phyloP scores from a whole-genome alignment of 2,888 invertebrate genomes.

The Sarcophaga rosellei region DNA sequence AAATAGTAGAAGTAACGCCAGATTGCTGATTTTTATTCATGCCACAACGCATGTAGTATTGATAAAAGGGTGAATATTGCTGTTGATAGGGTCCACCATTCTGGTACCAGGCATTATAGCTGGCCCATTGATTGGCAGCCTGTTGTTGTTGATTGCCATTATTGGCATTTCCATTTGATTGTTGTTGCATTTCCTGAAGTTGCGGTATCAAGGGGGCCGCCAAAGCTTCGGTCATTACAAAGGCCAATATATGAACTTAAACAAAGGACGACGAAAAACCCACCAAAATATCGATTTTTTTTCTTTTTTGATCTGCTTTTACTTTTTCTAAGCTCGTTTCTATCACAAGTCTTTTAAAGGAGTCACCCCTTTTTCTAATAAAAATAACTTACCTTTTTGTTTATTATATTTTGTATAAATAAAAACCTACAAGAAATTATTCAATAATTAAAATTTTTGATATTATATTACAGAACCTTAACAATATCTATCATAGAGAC shows the following conservation, averaged over 20 bases:
- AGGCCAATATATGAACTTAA: background rate
- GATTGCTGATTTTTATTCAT: constrained; percentile 69
- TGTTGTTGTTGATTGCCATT: constrained; percentile 65
- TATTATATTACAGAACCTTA: constrained; percentile 9
- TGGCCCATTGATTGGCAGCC: constrained; percentile 71
- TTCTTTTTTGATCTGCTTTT: background rate
- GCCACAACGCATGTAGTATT: constrained; percentile 78
- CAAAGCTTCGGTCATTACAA: constrained; percentile 76
- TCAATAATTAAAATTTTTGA: background rate
- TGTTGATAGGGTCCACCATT: constrained; percentile 74
- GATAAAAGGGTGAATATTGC: constrained; percentile 78
- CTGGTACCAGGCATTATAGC: constrained; percentile 74
- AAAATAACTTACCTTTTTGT: constrained; percentile 69
- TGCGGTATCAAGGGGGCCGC: constrained; percentile 78
- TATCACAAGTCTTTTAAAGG: background rate
- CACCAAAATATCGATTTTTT: constrained; percentile 43
- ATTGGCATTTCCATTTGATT: constrained; percentile 66
- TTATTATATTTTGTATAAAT: constrained; percentile 1
- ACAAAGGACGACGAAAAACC: constrained; percentile 31
- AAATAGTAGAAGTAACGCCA: constrained; percentile 74
- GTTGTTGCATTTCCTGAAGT: constrained; percentile 78
- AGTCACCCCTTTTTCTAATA: constrained; percentile 20
- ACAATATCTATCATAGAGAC: constrained; percentile 4
- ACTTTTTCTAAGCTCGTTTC: constrained; percentile 3
- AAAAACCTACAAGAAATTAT: constrained; percentile 23